These are phyloP conservation scores for Pseudopipra pipra DNA, from an alignment of 2,113 vertebrate species.

Conservation along the genomic window DNA sequence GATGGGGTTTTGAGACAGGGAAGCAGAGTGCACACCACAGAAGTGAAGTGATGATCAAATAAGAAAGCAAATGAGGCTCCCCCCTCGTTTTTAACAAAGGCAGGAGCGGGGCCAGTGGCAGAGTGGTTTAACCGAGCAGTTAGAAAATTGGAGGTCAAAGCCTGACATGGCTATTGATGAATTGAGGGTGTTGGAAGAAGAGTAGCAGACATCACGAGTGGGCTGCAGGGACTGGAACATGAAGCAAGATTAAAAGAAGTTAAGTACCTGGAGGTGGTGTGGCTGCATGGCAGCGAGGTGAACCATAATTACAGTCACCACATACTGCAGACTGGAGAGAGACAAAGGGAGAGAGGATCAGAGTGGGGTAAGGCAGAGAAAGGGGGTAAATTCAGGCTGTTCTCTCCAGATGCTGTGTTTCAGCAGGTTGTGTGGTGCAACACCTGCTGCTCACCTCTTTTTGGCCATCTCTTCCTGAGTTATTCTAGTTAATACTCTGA, in stretches of 20 bases:
- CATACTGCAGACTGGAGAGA: neutral
- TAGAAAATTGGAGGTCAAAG: slow-evolving; percentile 56
- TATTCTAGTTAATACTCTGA: neutral
- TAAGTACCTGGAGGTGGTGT: slow-evolving; percentile 49
- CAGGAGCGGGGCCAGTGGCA: neutral
- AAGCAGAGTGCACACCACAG: neutral
- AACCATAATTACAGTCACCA: neutral
- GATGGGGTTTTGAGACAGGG: neutral
- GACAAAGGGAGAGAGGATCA: neutral
- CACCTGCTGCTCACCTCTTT: neutral
- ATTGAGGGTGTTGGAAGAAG: slow-evolving; percentile 41
- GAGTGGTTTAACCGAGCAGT: slow-evolving; percentile 50
- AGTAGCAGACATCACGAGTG: slow-evolving; percentile 20
- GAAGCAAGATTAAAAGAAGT: slow-evolving; percentile 62
- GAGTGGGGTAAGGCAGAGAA: neutral
- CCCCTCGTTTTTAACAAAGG: slow-evolving; percentile 38
- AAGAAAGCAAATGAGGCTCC: slow-evolving; percentile 47
- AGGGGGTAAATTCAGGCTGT: neutral
- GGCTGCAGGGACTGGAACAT: slow-evolving; percentile 31
- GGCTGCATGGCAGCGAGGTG: neutral
- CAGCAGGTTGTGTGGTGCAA: neutral
- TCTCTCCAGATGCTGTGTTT: neutral
- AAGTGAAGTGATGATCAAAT: slow-evolving; percentile 39
- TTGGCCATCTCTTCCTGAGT: neutral
- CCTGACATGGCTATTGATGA: slow-evolving; percentile 53